phyloP scores from a whole-genome alignment of 2,113 vertebrate species.

The Phyllostomus hastatus region DNA sequence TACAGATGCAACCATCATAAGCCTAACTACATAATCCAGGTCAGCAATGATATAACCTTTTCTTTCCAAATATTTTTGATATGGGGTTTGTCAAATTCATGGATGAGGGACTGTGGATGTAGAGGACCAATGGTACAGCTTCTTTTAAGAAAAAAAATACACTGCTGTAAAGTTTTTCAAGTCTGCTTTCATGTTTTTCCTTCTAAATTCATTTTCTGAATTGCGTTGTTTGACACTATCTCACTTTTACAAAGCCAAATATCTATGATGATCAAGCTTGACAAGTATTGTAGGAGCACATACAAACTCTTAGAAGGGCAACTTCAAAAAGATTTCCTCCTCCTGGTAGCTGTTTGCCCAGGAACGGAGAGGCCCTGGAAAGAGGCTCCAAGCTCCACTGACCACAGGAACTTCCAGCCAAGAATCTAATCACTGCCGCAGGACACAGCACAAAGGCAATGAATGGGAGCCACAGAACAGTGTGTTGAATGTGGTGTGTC shows the following conservation, averaged over 20 bases:
- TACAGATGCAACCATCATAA: neutral
- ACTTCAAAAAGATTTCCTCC: conserved; percentile 53
- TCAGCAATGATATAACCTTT: neutral
- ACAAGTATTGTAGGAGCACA: neutral
- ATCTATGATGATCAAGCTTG: neutral
- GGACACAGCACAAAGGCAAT: neutral
- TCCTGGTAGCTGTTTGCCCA: conserved; percentile 35
- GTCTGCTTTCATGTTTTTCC: neutral
- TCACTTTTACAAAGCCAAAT: conserved; percentile 1
- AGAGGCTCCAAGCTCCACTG: conserved; percentile 40
- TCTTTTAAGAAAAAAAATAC: neutral
- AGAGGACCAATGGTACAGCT: neutral
- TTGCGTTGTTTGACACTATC: neutral
- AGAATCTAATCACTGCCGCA: conserved; percentile 34
- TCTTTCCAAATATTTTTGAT: neutral
- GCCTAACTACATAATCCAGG: neutral
- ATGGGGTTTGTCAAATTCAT: neutral
- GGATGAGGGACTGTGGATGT: neutral
- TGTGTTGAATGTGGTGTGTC: neutral
- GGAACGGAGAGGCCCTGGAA: neutral
- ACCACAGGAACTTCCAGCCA: conserved; percentile 53
- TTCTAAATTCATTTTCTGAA: neutral
- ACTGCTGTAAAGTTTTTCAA: neutral
- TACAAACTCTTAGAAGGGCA: conserved; percentile 17
- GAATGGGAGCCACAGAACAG: neutral